Evolutionary conservation across 30 jellyfish, hydroid and myxozoan species (phyloP), one percentile per base, ranked within the genome.

Genomic region (Hydra vulgaris): DNA sequence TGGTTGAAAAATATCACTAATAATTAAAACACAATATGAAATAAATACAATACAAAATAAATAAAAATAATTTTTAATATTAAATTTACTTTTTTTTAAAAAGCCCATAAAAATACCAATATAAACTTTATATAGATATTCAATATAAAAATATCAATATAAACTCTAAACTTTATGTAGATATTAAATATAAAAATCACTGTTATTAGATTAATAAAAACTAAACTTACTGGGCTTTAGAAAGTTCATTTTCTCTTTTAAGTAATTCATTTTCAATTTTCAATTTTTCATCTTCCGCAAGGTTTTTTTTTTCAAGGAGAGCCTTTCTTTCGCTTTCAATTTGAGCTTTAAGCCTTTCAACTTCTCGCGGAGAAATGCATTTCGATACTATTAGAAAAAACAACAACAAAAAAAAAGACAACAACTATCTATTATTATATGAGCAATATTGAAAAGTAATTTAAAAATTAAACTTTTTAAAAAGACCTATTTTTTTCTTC

Each of bases 281-380:
- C 79, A 80, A 79, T 27, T 94, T 76, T 54, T 90, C 97, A 69
- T 90, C 97, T 79, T 85, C 95, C 16, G 97, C 97, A 76, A 90
- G 56, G 56, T 94, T 94, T 27, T 89, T 82, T 71, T 90, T 86
- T 24, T 85, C 97, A 70, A 81, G 80, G 71, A 90, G 87, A 3
- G 84, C 89, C 74, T 79, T 82, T 83, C 82, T 71, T 70, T 90
- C 97, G 0, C 71, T 24, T 69, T 90, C 97, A 67, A 90, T 85
- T 54, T 90, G 96, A 7, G 78, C 92, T 79, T 90, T 89, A 21
- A 86, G 82, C 26, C 81, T 73, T 15, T 87, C 91, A 17, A 90
- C 89, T 74, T 82, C 95, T 18, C 72, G 80, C 0, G 97, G 95
- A 26, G 97, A 90, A 83, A 90, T 77, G 71, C 89, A 81, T 20